A percentile compares a stretch with the other conserved stretches of the same genome.
phyloP scores from a whole-genome alignment of 2,888 invertebrate genomes.

The Phyto melanocephala region DNA sequence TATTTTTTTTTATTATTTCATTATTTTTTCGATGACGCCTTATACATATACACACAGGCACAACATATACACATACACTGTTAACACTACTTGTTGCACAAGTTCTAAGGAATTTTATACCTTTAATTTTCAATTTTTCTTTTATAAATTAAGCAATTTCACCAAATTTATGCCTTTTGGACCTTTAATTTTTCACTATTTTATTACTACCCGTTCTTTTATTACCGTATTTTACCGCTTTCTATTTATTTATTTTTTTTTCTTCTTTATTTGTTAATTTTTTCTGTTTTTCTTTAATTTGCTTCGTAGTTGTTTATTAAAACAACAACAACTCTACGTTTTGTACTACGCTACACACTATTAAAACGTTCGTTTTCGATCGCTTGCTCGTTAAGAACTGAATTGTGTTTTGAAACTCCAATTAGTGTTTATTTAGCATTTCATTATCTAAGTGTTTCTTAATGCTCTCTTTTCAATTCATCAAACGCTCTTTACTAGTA shows the following conservation, averaged over 20 bases:
- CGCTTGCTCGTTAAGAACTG: slow-evolving; percentile 66
- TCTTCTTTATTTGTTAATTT: too few relatives aligned
- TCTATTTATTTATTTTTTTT: slow-evolving; percentile 61
- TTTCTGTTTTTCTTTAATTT: slow-evolving; percentile 55
- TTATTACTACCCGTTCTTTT: slow-evolving; percentile 51
- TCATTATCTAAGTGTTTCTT: slow-evolving; percentile 43
- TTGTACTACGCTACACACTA: slow-evolving; percentile 29
- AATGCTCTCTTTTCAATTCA: neutral
- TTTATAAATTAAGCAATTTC: neutral
- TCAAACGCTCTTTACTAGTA: neutral
- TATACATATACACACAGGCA: neutral
- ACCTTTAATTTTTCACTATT: neutral
- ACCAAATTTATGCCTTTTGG: neutral
- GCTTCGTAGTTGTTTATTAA: slow-evolving; percentile 27
- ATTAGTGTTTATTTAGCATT: slow-evolving; percentile 42
- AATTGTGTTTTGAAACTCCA: slow-evolving; percentile 58
- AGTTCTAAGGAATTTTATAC: neutral
- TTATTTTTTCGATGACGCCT: slow-evolving; percentile 28
- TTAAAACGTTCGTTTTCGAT: slow-evolving; percentile 64
- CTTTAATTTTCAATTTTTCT: neutral
- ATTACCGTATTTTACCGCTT: slow-evolving; percentile 65
- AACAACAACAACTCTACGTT: slow-evolving; percentile 19
- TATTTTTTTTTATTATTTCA: too few relatives aligned
- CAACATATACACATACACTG: neutral
- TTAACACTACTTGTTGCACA: neutral